Evolutionary conservation across 2,113 vertebrate genomes (phyloP), one percentile per base, ranked within the genome.

Genomic region (Archilochus colubris): DNA sequence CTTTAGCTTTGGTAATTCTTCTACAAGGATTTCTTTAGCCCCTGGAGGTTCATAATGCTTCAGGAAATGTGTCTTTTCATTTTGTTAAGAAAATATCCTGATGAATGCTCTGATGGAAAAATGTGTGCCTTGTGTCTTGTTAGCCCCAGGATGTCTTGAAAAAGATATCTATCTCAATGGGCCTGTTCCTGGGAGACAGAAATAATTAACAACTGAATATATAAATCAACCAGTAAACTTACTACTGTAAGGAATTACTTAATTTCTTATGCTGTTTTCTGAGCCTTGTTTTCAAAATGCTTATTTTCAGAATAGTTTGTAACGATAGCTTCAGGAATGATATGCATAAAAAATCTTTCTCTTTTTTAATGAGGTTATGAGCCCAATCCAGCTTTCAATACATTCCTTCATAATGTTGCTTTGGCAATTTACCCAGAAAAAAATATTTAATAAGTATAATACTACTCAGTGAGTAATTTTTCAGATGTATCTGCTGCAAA

Each of bases 51-150:
- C 51, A 66, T 82, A 92, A 92, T 59, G 55, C 40, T 93, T 33
- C 80, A 85, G 80, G 67, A 93, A 93, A 89, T 22, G 14, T 43
- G 33, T 73, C 54, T 87, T 94, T 94, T 85, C 50, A 66, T 91
- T 93, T 94, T 93, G 74, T 89, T 96, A 91, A 88, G 66, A 92
- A 95, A 95, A 96, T 91, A 92, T 77, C 68, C 63, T 82, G 70
- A 84, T 72, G 57, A 89, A 89, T 89, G 21, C 25, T 92, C 50
- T 68, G 46, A 62, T 67, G 66, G 44, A 94, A 87, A 89, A 91
- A 91, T 33, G 38, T 53, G 43, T 63, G 38, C n/a, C 66, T 55
- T 79, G 62, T 82, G 86, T 53, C 93, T 91, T 89, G 36, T 87
- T 96, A 95, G 86, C 81, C 58, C 28, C 3, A 4, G 54, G 83